Percentiles rank a stretch among this genome's conserved stretches.
Evolutionary conservation across 2,797 vertebrate species (phyloP).

Genomic region (Sylvilagus floridanus): DNA sequence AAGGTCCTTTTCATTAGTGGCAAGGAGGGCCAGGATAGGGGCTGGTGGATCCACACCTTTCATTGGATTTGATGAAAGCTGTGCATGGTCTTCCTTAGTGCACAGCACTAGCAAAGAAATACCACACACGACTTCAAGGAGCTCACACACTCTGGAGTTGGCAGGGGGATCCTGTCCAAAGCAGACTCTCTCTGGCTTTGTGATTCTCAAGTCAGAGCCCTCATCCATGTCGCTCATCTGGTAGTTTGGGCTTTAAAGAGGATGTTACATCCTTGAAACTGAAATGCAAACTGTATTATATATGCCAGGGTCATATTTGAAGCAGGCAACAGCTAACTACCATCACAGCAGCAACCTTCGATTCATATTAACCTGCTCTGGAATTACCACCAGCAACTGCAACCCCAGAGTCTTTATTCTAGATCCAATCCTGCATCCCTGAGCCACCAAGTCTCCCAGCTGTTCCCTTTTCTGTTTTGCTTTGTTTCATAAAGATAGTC

Average conservation of each 20-base stretch:
- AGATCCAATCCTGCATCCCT: conserved; percentile 33
- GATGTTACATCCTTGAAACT: background rate
- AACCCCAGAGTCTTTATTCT: conserved; percentile 55
- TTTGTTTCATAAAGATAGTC: conserved; percentile 82
- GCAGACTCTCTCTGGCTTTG: background rate
- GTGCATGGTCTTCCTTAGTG: background rate
- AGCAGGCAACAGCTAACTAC: conserved; percentile 49
- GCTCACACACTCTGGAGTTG: background rate
- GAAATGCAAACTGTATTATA: background rate
- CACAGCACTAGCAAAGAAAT: conserved; percentile 10
- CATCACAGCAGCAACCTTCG: conserved; percentile 57
- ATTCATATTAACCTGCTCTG: conserved; percentile 60
- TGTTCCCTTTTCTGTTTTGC: conserved; percentile 76
- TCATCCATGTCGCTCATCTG: background rate
- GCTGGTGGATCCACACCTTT: background rate
- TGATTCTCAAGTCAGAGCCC: background rate
- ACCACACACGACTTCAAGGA: background rate
- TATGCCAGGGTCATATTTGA: background rate
- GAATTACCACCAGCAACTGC: conserved; percentile 5
- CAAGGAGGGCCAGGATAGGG: background rate
- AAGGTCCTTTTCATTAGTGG: background rate
- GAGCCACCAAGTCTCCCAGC: conserved; percentile 69
- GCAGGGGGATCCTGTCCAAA: background rate
- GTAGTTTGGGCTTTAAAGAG: background rate
- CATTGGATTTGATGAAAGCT: background rate